phyloP scores from a whole-genome alignment of 2,113 vertebrate species.

The Shinisaurus crocodilurus region DNA sequence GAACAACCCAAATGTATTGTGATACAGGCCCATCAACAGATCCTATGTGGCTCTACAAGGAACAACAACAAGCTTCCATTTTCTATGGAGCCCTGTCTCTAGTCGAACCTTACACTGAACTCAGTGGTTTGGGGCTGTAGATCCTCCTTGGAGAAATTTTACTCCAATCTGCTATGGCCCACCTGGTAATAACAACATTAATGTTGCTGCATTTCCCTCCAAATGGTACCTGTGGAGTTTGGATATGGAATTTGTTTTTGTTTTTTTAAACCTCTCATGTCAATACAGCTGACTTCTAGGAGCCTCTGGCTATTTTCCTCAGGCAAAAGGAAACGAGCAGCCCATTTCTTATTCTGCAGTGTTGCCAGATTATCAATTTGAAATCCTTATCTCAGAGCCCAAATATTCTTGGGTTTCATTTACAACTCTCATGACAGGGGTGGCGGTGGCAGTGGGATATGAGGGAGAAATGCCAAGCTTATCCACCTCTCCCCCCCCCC shows the following conservation, averaged over 20 bases:
- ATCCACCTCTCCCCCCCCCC: not conserved
- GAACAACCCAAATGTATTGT: not conserved
- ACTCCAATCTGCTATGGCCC: not conserved
- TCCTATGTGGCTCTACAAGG: not conserved
- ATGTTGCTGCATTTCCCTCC: not conserved
- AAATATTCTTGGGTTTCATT: not conserved
- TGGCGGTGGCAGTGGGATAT: not conserved
- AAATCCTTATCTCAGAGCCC: not conserved
- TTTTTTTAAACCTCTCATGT: not conserved
- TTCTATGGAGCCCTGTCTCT: constrained; percentile 1
- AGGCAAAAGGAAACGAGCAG: not conserved
- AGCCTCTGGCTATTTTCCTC: not conserved
- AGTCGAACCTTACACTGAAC: not conserved
- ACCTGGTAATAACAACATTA: not conserved
- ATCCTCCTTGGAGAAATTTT: not conserved
- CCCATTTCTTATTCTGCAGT: not conserved
- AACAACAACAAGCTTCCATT: not conserved
- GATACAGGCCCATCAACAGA: not conserved
- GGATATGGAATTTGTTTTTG: accelerated
- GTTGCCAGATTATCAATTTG: not conserved
- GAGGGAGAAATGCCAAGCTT: not conserved
- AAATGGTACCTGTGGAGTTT: not conserved
- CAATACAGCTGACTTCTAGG: not conserved
- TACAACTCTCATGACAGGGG: not conserved
- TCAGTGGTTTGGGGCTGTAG: not conserved